phyloP scores from a whole-genome alignment of 2,113 vertebrate species.

The Jaculus jaculus region DNA sequence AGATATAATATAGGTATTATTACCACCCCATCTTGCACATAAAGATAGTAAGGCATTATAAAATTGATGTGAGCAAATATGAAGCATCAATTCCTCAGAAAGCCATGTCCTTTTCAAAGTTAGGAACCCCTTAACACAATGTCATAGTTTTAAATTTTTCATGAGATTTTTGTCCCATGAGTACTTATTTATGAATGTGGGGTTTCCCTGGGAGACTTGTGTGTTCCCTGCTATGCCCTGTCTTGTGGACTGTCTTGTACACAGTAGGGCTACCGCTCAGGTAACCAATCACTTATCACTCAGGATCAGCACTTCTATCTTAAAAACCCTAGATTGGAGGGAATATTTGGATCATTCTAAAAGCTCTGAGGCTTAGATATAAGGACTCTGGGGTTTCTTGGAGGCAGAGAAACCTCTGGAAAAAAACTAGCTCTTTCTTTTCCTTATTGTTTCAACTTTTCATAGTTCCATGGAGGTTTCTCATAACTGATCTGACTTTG shows the following conservation, averaged over 20 bases:
- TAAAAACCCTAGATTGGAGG: background rate
- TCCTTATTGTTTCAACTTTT: background rate
- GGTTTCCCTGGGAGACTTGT: background rate
- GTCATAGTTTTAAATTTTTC: constrained; percentile 1
- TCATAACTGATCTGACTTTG: constrained; percentile 26
- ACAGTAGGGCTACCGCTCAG: background rate
- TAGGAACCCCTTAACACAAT: background rate
- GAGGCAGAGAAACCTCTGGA: background rate
- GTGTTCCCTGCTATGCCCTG: background rate
- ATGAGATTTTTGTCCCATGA: background rate
- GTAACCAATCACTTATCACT: background rate
- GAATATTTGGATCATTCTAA: background rate
- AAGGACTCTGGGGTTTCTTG: background rate
- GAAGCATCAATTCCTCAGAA: background rate
- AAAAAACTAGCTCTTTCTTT: background rate
- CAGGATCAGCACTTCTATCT: background rate
- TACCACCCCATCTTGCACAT: background rate
- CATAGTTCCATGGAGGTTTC: background rate
- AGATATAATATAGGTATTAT: background rate
- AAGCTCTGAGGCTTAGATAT: background rate
- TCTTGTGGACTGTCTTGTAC: background rate
- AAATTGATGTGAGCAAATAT: background rate
- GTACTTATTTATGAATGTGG: background rate
- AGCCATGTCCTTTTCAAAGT: background rate
- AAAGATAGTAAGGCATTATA: background rate